A percentile compares a stretch with the other conserved stretches of the same genome.
phyloP scores from a whole-genome alignment of 2,113 vertebrate species.

The Carettochelys insculpta region DNA sequence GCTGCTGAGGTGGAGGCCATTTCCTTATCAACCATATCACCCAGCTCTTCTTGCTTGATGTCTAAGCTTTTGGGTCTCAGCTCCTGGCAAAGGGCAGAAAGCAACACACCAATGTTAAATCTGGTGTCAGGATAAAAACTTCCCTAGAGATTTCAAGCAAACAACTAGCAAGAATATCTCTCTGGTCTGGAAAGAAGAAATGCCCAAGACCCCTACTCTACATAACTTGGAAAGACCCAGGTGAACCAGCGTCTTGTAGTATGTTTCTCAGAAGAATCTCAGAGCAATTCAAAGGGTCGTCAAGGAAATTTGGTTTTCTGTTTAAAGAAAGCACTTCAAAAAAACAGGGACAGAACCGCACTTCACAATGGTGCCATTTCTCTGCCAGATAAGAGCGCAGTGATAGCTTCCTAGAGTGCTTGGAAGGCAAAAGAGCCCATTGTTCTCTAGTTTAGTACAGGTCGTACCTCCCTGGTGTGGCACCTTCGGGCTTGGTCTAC shows the following conservation, averaged over 20 bases:
- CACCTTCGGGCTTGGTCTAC: no score
- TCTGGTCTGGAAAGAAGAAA: not conserved
- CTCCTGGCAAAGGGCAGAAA: slow-evolving; percentile 76
- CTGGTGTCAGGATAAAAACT: not conserved
- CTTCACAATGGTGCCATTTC: not conserved
- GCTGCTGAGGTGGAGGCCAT: slow-evolving; percentile 93
- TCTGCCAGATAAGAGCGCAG: rapidly evolving
- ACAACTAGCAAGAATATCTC: rapidly evolving
- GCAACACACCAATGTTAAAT: not conserved
- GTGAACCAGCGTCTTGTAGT: not conserved
- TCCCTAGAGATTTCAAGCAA: not conserved
- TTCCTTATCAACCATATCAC: slow-evolving; percentile 97
- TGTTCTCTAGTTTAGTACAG: no score
- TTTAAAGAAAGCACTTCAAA: not conserved
- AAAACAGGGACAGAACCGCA: not conserved
- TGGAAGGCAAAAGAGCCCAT: not conserved
- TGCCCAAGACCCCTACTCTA: not conserved
- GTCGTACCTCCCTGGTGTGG: no score
- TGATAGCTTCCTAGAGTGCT: not conserved
- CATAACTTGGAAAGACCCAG: not conserved
- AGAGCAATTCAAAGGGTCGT: not conserved
- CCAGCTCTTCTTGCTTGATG: slow-evolving; percentile 91
- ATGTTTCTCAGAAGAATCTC: not conserved
- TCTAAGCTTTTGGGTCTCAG: slow-evolving; percentile 92
- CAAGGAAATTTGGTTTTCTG: not conserved